Evolutionary conservation across 2,888 invertebrate genomes (phyloP).

Genomic region (Pollenia angustigena): DNA sequence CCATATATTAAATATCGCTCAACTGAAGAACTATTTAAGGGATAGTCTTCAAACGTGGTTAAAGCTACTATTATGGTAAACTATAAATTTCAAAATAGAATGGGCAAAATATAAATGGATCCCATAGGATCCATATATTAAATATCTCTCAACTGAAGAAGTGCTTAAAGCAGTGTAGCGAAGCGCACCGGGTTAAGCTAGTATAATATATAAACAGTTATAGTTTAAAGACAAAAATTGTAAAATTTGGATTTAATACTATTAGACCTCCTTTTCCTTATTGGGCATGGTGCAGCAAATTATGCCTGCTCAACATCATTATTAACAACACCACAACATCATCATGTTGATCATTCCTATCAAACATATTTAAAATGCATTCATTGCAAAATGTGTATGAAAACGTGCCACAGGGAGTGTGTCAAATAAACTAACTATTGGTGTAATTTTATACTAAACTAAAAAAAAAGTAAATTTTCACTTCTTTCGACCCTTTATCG

Average conservation of each 20-base stretch:
- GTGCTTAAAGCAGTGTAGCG: too few species aligned
- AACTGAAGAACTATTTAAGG: too few species aligned
- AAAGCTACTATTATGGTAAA: too few species aligned
- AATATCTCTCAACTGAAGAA: too few species aligned
- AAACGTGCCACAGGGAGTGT: constrained; percentile 73
- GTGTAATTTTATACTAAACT: constrained; percentile 43
- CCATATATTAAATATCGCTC: too few species aligned
- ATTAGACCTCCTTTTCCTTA: neutral
- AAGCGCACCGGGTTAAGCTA: too few species aligned
- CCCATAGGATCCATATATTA: too few species aligned
- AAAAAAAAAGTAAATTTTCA: constrained; percentile 16
- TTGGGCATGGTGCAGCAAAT: constrained; percentile 15
- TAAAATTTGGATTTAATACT: constrained; percentile 14
- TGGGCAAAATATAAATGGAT: too few species aligned
- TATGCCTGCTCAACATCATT: constrained; percentile 28
- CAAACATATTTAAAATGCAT: constrained; percentile 62
- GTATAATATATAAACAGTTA: too few species aligned
- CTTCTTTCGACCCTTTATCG: constrained; percentile 37
- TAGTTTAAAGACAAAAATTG: too few species aligned
- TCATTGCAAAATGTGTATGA: constrained; percentile 54
- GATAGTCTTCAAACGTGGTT: too few species aligned
- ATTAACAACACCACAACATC: constrained; percentile 33
- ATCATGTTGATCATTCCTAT: constrained; percentile 46
- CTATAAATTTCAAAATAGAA: too few species aligned
- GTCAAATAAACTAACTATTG: constrained; percentile 72